These are phyloP conservation scores for Eupithecia pulchellata DNA, from an alignment of 2,888 invertebrate species.

Conservation along the genomic window DNA sequence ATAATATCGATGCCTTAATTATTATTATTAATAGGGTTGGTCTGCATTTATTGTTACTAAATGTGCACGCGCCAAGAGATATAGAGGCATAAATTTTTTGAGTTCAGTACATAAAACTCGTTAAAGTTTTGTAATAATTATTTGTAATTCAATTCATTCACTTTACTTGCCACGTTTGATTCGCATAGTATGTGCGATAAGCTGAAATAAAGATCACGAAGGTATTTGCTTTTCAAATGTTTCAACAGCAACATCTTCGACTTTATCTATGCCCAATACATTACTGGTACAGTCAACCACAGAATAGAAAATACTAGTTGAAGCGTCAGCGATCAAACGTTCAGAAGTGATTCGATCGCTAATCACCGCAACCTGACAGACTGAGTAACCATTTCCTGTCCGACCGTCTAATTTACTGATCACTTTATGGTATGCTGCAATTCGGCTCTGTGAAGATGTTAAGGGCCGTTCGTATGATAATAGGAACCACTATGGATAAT, in stretches of 20 bases:
- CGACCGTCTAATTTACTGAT: conserved; percentile 82
- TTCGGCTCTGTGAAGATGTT: conserved; percentile 33
- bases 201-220: background rate
- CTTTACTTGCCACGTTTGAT: background rate
- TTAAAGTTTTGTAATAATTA: too few relatives aligned
- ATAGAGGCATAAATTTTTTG: too few relatives aligned
- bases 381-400: conserved; percentile 83
- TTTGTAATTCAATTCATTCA: too few relatives aligned
- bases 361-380: conserved; percentile 79
- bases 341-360: conserved; percentile 77
- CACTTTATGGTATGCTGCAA: conserved; percentile 65
- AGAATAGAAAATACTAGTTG: conserved; percentile 13
- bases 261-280: conserved; percentile 56
- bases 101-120: too few relatives aligned
- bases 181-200: background rate
- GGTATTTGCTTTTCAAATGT: background rate
- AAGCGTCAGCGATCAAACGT: conserved; percentile 70
- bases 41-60: background rate
- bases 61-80: background rate
- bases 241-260: background rate
- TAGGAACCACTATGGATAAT: background rate
- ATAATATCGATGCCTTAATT: too few relatives aligned
- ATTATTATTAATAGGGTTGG: background rate
- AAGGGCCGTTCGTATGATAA: conserved; percentile 9
- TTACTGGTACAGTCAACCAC: conserved; percentile 51